These are phyloP conservation scores for Nomada ferruginata DNA, from an alignment of 2,888 invertebrate species.

Conservation along the genomic window DNA sequence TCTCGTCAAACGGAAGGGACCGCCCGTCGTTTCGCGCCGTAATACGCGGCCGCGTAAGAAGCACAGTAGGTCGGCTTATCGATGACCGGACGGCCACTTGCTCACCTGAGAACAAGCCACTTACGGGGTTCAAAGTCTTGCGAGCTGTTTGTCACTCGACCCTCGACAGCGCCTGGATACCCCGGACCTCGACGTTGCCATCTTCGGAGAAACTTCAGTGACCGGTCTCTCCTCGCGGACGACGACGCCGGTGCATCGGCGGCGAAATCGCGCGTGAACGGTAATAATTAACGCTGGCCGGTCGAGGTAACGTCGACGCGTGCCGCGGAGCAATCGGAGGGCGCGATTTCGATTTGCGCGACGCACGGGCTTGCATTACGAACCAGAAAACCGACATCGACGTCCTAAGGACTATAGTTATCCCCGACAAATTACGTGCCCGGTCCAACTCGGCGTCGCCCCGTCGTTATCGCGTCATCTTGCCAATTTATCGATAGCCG, in stretches of 20 bases:
- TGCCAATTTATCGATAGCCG: conserved; percentile 63
- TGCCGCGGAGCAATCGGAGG: conserved; percentile 35
- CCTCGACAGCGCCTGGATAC: conserved; percentile 15
- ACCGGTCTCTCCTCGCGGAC: not conserved
- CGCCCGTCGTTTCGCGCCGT: conserved; percentile 82
- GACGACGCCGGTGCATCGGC: not conserved
- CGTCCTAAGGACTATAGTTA: conserved; percentile 48
- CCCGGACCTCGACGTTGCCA: not conserved
- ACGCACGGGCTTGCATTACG: conserved; percentile 29
- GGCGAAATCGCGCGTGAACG: not conserved
- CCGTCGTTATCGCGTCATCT: conserved; percentile 66
- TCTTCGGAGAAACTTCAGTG: not conserved
- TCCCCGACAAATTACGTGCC: conserved; percentile 60
- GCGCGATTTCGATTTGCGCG: conserved; percentile 21
- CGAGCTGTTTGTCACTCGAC: conserved; percentile 44
- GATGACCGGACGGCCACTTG: conserved; percentile 81
- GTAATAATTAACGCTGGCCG: conserved; percentile 33
- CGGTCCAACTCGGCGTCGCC: conserved; percentile 54
- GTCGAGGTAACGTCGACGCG: conserved; percentile 36
- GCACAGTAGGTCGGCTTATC: conserved; percentile 78
- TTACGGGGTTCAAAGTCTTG: conserved; percentile 67
- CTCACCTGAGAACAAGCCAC: conserved; percentile 76
- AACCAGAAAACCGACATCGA: conserved; percentile 30
- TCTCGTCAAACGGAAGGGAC: conserved; percentile 84
- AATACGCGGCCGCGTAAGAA: conserved; percentile 79